Evolutionary conservation across 2,888 invertebrate genomes (phyloP).

Genomic region (Ophion obscuratus): DNA sequence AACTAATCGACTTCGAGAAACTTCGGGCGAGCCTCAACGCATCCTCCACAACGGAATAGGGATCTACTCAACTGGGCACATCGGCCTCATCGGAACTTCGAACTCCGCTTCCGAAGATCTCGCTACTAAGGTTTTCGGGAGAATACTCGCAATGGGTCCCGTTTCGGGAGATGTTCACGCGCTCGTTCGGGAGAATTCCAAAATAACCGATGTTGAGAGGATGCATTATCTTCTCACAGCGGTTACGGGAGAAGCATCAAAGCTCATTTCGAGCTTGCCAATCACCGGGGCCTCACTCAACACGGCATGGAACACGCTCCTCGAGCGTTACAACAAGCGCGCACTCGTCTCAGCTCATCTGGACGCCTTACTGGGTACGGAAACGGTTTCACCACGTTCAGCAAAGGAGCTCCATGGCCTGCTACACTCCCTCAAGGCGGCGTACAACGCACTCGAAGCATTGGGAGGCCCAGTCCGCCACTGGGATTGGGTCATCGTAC

Average conservation of each 20-base stretch:
- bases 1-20: too few relatives aligned
- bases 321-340: constrained; percentile 3
- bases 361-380: constrained; percentile 3
- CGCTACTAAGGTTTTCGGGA: too few relatives aligned
- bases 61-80: too few relatives aligned
- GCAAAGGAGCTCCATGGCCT: constrained; percentile 21
- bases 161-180: too few relatives aligned
- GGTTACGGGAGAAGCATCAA: constrained; percentile 1
- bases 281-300: constrained; percentile 2
- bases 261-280: not conserved
- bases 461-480: not conserved
- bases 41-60: too few relatives aligned
- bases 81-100: not conserved
- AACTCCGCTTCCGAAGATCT: too few relatives aligned
- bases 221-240: constrained; percentile 23
- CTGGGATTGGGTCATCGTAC: constrained; percentile 18
- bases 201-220: not conserved
- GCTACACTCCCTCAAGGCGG: constrained; percentile 14
- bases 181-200: not conserved
- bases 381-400: constrained; percentile 5
- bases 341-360: constrained; percentile 4
- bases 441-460: constrained; percentile 16
- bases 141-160: too few relatives aligned
- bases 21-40: too few relatives aligned
- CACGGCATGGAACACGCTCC: not conserved